Evolutionary conservation across 2,888 invertebrate genomes (phyloP).

Genomic region (Platynereis dumerilii): DNA sequence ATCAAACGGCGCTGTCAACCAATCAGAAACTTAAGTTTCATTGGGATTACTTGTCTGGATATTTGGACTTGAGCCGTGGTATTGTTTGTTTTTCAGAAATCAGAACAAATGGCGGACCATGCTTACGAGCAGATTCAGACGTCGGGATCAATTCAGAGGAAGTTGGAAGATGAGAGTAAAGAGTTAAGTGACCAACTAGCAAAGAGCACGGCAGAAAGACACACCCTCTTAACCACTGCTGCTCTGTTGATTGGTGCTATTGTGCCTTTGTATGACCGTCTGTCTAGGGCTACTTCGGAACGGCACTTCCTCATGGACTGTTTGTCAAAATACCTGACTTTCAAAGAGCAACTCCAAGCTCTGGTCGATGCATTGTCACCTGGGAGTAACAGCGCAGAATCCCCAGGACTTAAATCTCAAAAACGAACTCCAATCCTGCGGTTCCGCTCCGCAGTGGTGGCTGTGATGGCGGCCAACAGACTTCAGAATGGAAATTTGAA

Average conservation of each 20-base stretch:
- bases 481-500: conserved; percentile 42
- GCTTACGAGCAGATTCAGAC: conserved; percentile 58
- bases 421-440: conserved; percentile 40
- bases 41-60: no score
- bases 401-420: conserved; percentile 28
- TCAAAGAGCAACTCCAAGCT: conserved; percentile 42
- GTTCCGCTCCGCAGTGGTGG: conserved; percentile 52
- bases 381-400: conserved; percentile 33
- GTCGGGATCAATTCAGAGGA: conserved; percentile 53
- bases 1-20: no score
- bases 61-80: no score
- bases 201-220: conserved; percentile 44
- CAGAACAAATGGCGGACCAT: conserved; percentile 57
- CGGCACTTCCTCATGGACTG: conserved; percentile 51
- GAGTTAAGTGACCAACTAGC: conserved; percentile 47
- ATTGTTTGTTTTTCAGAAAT: conserved; percentile 46
- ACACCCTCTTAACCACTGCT: conserved; percentile 50
- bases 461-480: conserved; percentile 57
- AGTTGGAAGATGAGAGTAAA: conserved; percentile 53
- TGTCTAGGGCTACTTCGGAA: conserved; percentile 45
- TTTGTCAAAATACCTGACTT: conserved; percentile 47
- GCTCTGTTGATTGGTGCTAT: conserved; percentile 56
- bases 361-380: conserved; percentile 11
- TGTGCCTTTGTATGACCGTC: conserved; percentile 50
- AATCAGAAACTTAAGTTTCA: no score